Evolutionary conservation across 1,140 invertebrate species (phyloP), one percentile per base, ranked within the genome.

Genomic region (Pogonomyrmex barbatus): DNA sequence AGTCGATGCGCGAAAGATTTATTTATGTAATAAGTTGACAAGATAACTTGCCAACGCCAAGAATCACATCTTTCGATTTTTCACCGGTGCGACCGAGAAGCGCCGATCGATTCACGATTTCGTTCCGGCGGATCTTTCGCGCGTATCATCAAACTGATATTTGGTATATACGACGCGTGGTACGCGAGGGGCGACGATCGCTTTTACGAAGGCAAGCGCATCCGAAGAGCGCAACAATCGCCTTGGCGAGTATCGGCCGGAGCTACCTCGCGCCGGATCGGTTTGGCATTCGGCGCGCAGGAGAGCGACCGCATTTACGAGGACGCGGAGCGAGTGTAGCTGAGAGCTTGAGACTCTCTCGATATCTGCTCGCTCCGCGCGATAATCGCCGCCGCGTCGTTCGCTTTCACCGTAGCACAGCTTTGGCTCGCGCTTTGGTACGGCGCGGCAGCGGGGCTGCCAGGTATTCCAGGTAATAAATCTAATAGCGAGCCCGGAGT

Each of bases 381-480:
- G 81, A 83, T 87, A 91, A 91, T 89, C 87, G 60, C 76, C 58
- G 39, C 75, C 78, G 54, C 24, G 14, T 8, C 24, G 67, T 86
- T 89, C 88, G 90, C 90, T 91, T 91, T 91, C 88, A 91, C 90
- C 84, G 63, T 45, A 73, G n/a, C n/a, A n/a, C n/a, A n/a, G 42
- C 67, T 30, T 45, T 47, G 8, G 9, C 50, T 76, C 42, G 36
- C 33, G 6, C 71, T n/a, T n/a, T n/a, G 39, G 39, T 36, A 14
- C 24, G 33, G 50, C 50, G 30, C 24, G 12, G 6, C 62, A 14
- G 3, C 36, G 47, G 6, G 9, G n/a, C 68, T 58, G n/a, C 6
- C 6, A 42, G 54, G 9, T 33, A 60, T 87, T 81, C 86, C 62
- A 2, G 56, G 50, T 56, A 47, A 89, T 83, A 89, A 87, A 90